Base-by-base conservation (phyloP, 2,113 vertebrate species). In the Balaeniceps rex region DNA sequence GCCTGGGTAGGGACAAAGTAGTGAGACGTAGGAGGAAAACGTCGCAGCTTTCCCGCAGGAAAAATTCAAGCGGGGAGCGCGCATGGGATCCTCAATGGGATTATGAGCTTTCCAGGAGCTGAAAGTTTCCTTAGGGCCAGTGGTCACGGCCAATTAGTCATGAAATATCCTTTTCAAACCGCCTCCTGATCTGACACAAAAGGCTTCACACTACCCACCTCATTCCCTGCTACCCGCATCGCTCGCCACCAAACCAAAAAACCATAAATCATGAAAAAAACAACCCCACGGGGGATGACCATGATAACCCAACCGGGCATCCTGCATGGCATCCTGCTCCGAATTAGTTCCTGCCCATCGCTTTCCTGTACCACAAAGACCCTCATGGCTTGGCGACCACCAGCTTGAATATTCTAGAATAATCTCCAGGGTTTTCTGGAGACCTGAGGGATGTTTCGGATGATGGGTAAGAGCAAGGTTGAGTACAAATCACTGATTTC, bases 1-100 rank as follows among this genome's bases (percentile, higher is more conserved):
- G 82, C 95, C 95, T 94, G 94, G 97, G 96, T 70, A 97, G 74
- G 95, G 97, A 95, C 58, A 95, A 92, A 97, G 91, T 94, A 96
- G 94, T 61, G 91, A 83, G 79, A 70, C 3, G 9, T 0, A 36
- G 57, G 52, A 90, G 78, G 61, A 90, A 96, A 94, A 47, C 11
- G 24, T 81, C 55, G 52, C 93, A 76, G 74, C 26, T 83, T 94
- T 95, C 90, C 93, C 90, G 33, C 1, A 6, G 79, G 94, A 95
- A 58, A 82, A 38, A 7, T 8, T 19, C 28, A 14, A 60, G 87
- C 3, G 9, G 71, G 57, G 47, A 58, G 19, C 3, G 8, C 2
- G 4, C 65, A 10, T 0, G 21, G 76, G 58, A 89, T 69, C 78
- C 89, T 86, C 10, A 12, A 46, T 0, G 9, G 77, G 65, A 92